Percentiles rank a stretch among this genome's conserved stretches.
Conservation (phyloP, 2,797 vertebrate species). For the Sternarchorhynchus goeldii region DNA sequence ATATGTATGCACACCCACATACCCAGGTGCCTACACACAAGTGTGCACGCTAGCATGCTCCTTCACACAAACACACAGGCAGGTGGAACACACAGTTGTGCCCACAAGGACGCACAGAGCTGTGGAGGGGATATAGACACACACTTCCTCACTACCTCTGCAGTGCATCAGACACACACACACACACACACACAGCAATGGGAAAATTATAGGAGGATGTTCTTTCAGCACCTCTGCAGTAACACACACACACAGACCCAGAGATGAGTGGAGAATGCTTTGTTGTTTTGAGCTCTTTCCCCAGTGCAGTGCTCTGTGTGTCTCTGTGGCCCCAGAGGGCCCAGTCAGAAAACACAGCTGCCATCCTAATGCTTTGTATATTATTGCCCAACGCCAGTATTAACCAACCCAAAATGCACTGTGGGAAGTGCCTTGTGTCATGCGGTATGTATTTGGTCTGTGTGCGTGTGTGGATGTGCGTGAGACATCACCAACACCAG, state of each 20-base stretch:
- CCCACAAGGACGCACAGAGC: neutral
- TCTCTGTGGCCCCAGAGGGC: too few relatives aligned
- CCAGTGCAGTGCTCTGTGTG: slow-evolving; percentile 7
- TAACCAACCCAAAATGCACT: too few relatives aligned
- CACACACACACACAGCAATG: slow-evolving; percentile 12
- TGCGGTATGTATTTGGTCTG: too few relatives aligned
- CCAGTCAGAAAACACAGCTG: too few relatives aligned
- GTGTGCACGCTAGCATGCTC: neutral
- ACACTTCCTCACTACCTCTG: neutral
- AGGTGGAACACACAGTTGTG: neutral
- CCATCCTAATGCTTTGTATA: too few relatives aligned
- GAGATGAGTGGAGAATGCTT: neutral
- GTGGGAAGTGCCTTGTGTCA: too few relatives aligned
- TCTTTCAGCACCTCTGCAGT: neutral
- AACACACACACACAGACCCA: slow-evolving; percentile 12
- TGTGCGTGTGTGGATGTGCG: too few relatives aligned
- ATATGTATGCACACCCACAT: slow-evolving; percentile 22
- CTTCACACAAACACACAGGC: neutral
- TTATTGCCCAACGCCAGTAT: too few relatives aligned
- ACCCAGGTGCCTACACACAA: neutral
- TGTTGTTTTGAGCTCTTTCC: slow-evolving; percentile 18
- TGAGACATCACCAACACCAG: too few relatives aligned
- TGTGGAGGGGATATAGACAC: neutral
- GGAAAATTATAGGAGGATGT: neutral
- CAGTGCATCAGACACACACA: slow-evolving; percentile 3